A percentile compares a stretch with the other conserved stretches of the same genome.
Conservation (phyloP, 2,113 vertebrate species). For the Myocastor coypus region DNA sequence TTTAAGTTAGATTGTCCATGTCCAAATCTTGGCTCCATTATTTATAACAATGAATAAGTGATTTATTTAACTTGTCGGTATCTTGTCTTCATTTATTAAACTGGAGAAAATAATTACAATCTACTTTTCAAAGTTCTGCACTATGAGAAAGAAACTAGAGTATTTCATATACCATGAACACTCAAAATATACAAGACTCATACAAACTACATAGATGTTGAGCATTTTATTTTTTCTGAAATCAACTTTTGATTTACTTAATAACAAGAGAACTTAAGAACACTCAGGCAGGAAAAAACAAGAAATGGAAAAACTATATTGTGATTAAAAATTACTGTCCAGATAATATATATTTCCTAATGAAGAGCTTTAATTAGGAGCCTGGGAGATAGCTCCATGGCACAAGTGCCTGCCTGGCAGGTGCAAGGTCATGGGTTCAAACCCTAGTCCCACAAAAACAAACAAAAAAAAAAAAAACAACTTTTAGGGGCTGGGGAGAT, state of each 20-base stretch:
- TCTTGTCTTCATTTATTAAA: background rate
- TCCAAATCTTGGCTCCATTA: background rate
- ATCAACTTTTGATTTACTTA: conserved; percentile 32
- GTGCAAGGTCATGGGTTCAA: no score
- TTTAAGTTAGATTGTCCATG: background rate
- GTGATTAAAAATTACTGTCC: conserved; percentile 28
- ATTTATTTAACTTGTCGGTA: background rate
- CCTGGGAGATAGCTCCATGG: no score
- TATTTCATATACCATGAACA: background rate
- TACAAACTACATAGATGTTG: background rate
- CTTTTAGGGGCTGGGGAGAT: no score
- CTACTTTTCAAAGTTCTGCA: conserved; percentile 22
- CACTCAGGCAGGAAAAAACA: background rate
- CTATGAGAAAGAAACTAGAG: background rate
- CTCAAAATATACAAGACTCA: conserved; percentile 26
- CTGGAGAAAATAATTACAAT: background rate
- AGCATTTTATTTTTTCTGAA: conserved; percentile 1
- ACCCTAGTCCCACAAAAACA: no score
- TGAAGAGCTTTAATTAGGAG: conserved; percentile 16
- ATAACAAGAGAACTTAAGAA: background rate
- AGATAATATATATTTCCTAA: background rate
- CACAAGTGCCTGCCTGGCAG: no score
- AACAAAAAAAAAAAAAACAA: no score
- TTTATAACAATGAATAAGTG: background rate
- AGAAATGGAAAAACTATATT: background rate